Conservation (phyloP, 2,888 invertebrate species). For the Rhyacophila evoluta region DNA sequence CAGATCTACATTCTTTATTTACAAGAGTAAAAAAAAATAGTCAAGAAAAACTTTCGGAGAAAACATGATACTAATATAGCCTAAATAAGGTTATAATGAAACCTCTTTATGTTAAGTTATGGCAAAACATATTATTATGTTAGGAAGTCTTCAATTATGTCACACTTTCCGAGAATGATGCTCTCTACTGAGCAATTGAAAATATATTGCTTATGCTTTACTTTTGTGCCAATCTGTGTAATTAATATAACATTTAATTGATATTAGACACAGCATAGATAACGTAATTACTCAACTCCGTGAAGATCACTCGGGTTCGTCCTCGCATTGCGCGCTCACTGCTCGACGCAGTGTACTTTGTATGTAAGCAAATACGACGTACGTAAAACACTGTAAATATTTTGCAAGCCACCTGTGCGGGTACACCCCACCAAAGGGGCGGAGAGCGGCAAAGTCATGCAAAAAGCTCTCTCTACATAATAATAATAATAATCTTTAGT, state of each 20-base stretch:
- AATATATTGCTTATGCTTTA: not conserved
- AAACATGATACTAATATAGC: no score
- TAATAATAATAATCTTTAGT: not conserved
- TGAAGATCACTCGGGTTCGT: not conserved
- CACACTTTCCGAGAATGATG: no score
- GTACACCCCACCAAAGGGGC: conserved; percentile 1
- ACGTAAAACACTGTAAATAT: conserved; percentile 18
- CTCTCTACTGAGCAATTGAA: not conserved
- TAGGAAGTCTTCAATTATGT: no score
- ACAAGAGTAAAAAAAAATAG: no score
- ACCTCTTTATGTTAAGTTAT: no score
- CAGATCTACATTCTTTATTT: no score
- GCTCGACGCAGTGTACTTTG: not conserved
- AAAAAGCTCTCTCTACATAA: conserved; percentile 19
- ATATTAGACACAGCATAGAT: not conserved
- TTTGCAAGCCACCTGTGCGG: conserved; percentile 11
- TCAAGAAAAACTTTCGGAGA: no score
- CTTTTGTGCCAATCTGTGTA: not conserved
- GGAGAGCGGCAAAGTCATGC: not conserved
- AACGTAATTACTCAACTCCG: not conserved
- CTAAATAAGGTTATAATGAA: no score
- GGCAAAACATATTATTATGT: no score
- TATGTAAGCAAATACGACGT: conserved; percentile 3
- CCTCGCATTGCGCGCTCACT: not conserved
- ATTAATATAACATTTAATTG: not conserved